Conservation (phyloP, 2,888 invertebrate genomes). For the Abscondita cerata region DNA sequence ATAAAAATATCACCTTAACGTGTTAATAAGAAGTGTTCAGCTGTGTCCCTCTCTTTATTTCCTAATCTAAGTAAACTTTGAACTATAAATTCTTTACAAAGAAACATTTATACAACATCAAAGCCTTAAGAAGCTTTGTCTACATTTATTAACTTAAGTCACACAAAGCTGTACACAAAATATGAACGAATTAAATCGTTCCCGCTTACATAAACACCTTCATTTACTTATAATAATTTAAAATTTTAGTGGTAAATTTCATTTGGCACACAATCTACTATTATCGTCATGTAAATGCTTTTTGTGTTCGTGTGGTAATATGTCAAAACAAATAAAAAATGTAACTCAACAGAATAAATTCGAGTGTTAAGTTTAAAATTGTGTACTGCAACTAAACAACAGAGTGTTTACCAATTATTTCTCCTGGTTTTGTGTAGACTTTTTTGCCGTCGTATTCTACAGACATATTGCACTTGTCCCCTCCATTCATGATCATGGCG, state of each 20-base stretch:
- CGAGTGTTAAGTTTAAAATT: not conserved
- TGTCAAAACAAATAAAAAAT: slow-evolving; percentile 2
- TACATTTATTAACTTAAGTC: slow-evolving; percentile 18
- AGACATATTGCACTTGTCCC: slow-evolving; percentile 75
- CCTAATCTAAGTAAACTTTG: slow-evolving; percentile 24
- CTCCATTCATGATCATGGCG: slow-evolving; percentile 61
- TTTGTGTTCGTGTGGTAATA: no score
- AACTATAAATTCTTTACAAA: slow-evolving; percentile 32
- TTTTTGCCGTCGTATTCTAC: slow-evolving; percentile 84
- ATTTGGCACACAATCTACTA: slow-evolving; percentile 7
- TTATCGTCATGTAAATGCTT: slow-evolving; percentile 5
- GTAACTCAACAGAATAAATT: no score
- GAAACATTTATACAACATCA: slow-evolving; percentile 31
- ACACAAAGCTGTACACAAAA: slow-evolving; percentile 27
- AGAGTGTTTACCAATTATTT: slow-evolving; percentile 89
- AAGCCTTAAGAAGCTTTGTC: slow-evolving; percentile 29
- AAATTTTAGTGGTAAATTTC: not conserved
- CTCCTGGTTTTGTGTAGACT: slow-evolving; percentile 83
- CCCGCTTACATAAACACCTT: not conserved
- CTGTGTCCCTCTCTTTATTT: not conserved
- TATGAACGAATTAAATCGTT: not conserved
- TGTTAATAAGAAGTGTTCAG: not conserved
- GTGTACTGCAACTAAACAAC: slow-evolving; percentile 68
- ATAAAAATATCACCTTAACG: slow-evolving; percentile 21
- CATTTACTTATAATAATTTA: not conserved